Evolutionary conservation across 2,113 vertebrate species (phyloP).

Genomic region (Erpornis zantholeuca): DNA sequence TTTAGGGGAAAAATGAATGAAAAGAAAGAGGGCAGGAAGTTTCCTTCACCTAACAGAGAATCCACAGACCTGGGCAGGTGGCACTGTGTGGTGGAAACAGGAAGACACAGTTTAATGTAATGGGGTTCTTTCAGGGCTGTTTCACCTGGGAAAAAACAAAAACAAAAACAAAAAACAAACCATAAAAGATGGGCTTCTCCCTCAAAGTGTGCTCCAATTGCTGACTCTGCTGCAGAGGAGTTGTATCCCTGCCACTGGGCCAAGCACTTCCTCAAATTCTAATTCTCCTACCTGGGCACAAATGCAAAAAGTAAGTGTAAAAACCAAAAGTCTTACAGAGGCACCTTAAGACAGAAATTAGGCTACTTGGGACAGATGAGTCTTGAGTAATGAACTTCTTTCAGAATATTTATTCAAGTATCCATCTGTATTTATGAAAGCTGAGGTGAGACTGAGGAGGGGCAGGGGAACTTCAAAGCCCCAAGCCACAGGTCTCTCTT

Average conservation of each 20-base stretch:
- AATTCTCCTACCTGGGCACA: neutral
- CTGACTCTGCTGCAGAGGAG: neutral
- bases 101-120: neutral
- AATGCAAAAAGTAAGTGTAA: neutral
- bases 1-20: neutral
- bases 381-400: neutral
- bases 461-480: constrained; percentile 45
- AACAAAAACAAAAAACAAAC: too few species aligned
- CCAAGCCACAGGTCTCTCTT: neutral
- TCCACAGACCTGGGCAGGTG: neutral
- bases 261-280: neutral
- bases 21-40: neutral
- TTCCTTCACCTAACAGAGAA: neutral
- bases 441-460: constrained; percentile 13
- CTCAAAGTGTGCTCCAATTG: neutral
- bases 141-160: neutral
- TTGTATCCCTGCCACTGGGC: neutral
- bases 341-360: neutral
- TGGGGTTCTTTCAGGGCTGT: neutral
- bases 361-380: neutral
- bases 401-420: neutral
- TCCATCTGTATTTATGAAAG: neutral
- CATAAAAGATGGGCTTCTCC: neutral
- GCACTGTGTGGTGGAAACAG: neutral
- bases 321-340: neutral